Evolutionary conservation across 2,888 invertebrate species (phyloP), one percentile per base, ranked within the genome.

Genomic region (Patella caerulea): DNA sequence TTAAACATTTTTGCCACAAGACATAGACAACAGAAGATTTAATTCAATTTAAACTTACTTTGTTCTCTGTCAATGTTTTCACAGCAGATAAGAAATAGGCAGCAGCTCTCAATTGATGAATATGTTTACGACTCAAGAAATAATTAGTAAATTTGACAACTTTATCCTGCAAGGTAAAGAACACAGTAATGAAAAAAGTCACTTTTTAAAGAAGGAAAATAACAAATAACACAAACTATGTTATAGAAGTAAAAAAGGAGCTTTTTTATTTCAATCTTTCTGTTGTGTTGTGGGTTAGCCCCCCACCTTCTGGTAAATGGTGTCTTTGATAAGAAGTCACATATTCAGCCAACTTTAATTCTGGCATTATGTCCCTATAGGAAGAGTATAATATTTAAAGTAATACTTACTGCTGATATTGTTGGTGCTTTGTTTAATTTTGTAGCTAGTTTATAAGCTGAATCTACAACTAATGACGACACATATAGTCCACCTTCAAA

Each of bases 91-190:
- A 92, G 52, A 99, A 93, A 77, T 95, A 94, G 81, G 95, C 94
- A 7, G 96, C 96, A 55, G 97, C 97, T 89, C 96, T 95, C 0
- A 96, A 93, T 4, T 96, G 94, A 91, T 96, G 97, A 2, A 98
- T 98, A 72, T 97, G 96, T 84, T 96, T 95, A 71, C 98, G 94
- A 72, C 96, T 96, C 81, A 98, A 93, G 88, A 98, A 94, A 93
- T 98, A 99, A 90, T 95, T 95, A 0, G 95, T 95, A 88, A 99
- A 95, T 93, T 98, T 98, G 73, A 96, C 94, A 2, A 95, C 94
- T 92, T 98, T 97, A 52, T 95, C 95, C 85, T 91, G 86, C n/a
- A 85, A 85, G 74, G 55, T 45, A 45, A 45, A 45, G 9, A 45
- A 45, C 45, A 45, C 45, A 24, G 0, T 24, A 24, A 24, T 24